Base-by-base conservation (phyloP, 2,888 invertebrate genomes). In the Metalampra italica region DNA sequence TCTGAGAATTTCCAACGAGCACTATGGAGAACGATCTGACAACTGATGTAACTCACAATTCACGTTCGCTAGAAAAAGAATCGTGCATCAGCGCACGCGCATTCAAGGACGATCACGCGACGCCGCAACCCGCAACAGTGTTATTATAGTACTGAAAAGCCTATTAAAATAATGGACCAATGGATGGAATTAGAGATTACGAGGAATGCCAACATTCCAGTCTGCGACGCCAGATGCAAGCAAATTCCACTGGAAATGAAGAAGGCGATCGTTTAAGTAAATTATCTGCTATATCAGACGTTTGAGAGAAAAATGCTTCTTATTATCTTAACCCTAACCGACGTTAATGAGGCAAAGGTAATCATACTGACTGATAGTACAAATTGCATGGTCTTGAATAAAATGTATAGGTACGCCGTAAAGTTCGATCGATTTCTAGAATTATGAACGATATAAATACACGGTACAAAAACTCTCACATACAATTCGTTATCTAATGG, bases 71-170 rank as follows among this genome's bases (percentile, higher is more conserved):
- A 55, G 62, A 62, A 64, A 65, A 81, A 77, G 60, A 78, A 67
- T 77, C 81, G 80, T 80, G 82, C 78, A 60, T 62, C 63, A 51
- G 64, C 60, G 74, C 82, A 81, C 79, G 83, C 73, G 65, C 65
- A 54, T 54, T 58, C 80, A 82, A 82, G 83, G 84, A 78, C 80
- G 71, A 71, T 71, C 80, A 80, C 78, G 80, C 78, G 66, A 76
- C 61, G 57, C 52, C 51, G 50, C 15, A 49, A 42, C 22, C 55
- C 50, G 49, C 43, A 47, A 45, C 61, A 49, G 61, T 64, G 50
- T 66, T 63, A 77, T 72, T 74, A 71, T 61, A 64, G 59, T 59
- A 61, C 65, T 70, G 70, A 78, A 78, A 77, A 78, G 62, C 73
- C 74, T 71, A 78, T 80, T 80, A 79, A 74, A 75, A 75, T 79